phyloP scores from a whole-genome alignment of 2,113 vertebrate species.

The Chloebia gouldiae region DNA sequence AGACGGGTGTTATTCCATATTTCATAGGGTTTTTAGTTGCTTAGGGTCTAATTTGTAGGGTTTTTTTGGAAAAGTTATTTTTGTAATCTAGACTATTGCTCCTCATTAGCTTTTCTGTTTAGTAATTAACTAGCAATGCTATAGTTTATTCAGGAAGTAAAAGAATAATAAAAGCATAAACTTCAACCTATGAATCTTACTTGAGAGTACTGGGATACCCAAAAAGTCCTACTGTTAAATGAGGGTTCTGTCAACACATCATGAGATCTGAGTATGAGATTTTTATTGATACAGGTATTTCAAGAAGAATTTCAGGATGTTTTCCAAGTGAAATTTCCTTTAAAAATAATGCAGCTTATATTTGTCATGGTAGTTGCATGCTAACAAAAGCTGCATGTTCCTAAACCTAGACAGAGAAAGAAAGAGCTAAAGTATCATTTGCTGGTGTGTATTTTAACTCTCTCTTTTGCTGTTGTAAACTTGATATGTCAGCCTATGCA shows the following conservation, averaged over 20 bases:
- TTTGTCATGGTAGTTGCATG: neutral
- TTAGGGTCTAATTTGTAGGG: neutral
- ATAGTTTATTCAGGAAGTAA: neutral
- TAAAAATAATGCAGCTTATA: neutral
- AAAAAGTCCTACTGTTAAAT: neutral
- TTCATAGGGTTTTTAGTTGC: neutral
- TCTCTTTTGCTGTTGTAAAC: slow-evolving; percentile 25
- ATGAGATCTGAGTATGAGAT: neutral
- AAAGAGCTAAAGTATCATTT: neutral
- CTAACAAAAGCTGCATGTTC: neutral
- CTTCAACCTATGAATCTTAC: neutral
- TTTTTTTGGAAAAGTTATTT: neutral
- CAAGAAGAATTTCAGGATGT: neutral
- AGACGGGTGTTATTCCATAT: neutral
- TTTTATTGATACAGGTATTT: neutral
- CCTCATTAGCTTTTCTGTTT: neutral
- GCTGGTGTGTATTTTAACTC: neutral
- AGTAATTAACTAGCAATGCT: neutral
- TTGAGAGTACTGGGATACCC: neutral
- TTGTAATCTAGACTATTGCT: neutral
- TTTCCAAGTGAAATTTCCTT: neutral
- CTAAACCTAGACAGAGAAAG: neutral
- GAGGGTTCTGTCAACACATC: neutral
- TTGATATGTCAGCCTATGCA: slow-evolving; percentile 21
- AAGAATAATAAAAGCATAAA: neutral